Percentiles rank a stretch among this genome's conserved stretches.
phyloP scores from a whole-genome alignment of 92 coral and sea anemone species.

The Muricea muricata region DNA sequence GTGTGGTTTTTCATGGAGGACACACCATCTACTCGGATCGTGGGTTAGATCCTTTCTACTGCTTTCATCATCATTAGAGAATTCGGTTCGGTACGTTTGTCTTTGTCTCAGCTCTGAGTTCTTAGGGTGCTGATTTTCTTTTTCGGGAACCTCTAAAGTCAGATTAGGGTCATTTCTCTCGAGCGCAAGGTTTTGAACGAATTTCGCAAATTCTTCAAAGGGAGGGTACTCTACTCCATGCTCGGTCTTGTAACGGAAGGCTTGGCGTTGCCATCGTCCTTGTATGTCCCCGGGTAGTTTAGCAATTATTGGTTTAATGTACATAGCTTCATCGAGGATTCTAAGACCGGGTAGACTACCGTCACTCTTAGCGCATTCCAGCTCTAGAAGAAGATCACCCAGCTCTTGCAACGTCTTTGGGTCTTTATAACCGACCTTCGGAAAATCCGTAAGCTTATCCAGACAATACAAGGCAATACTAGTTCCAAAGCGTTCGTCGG shows the following conservation, averaged over 20 bases:
- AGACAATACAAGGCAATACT: slow-evolving; percentile 63
- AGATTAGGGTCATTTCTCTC: slow-evolving; percentile 69
- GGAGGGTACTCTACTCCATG: slow-evolving; percentile 63
- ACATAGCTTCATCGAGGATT: slow-evolving; percentile 37
- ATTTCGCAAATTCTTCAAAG: slow-evolving; percentile 59
- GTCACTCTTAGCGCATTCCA: slow-evolving; percentile 64
- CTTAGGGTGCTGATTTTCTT: neutral
- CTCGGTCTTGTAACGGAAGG: slow-evolving; percentile 40
- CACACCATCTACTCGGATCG: slow-evolving; percentile 57
- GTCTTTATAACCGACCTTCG: slow-evolving; percentile 48
- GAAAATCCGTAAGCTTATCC: slow-evolving; percentile 43
- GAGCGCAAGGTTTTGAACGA: slow-evolving; percentile 54
- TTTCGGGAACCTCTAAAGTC: slow-evolving; percentile 21
- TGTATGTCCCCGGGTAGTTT: slow-evolving; percentile 66
- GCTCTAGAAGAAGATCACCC: slow-evolving; percentile 65
- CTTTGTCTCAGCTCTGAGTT: neutral
- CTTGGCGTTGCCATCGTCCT: slow-evolving; percentile 70
- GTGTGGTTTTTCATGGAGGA: slow-evolving; percentile 59
- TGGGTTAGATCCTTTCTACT: neutral
- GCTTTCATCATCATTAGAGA: neutral
- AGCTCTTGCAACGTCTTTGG: slow-evolving; percentile 62
- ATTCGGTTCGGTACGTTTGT: neutral
- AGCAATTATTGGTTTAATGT: slow-evolving; percentile 31
- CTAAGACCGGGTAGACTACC: slow-evolving; percentile 65
- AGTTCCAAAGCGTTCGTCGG: slow-evolving; percentile 66